Conservation (phyloP, 2,113 vertebrate species). For the Melanocharis versteri region DNA sequence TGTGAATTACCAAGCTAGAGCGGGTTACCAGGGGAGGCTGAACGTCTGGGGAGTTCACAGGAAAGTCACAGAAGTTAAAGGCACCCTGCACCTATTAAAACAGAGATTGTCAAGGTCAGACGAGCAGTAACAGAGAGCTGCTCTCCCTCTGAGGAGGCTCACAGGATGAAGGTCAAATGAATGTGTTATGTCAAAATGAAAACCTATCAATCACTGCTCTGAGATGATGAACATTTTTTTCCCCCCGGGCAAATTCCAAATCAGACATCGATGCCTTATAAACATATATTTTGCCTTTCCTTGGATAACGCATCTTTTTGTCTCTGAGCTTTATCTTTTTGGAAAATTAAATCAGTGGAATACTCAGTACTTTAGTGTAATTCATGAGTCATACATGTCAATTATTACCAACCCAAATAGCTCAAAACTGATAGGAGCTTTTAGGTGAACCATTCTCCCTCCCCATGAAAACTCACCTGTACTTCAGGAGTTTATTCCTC, state of each 20-base stretch:
- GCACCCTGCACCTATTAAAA: background rate
- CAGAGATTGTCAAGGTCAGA: conserved; percentile 65
- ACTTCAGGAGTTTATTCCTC: background rate
- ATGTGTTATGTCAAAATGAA: background rate
- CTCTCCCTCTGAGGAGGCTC: background rate
- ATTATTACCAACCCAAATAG: background rate
- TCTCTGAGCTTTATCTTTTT: background rate
- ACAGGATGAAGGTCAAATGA: conserved; percentile 41
- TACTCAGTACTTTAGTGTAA: background rate
- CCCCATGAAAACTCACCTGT: background rate
- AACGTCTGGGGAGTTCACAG: background rate
- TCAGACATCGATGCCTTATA: background rate
- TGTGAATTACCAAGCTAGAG: background rate
- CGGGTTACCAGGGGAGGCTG: background rate
- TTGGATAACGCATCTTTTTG: background rate
- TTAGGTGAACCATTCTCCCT: background rate
- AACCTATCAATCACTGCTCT: background rate
- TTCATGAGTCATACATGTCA: background rate
- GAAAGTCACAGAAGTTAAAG: background rate
- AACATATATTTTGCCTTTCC: background rate
- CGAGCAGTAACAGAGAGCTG: background rate
- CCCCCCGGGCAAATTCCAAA: background rate
- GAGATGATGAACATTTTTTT: background rate
- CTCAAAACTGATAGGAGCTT: background rate
- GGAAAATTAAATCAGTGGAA: background rate